Evolutionary conservation across 2,113 vertebrate species (phyloP).

Genomic region (Tor tambroides): DNA sequence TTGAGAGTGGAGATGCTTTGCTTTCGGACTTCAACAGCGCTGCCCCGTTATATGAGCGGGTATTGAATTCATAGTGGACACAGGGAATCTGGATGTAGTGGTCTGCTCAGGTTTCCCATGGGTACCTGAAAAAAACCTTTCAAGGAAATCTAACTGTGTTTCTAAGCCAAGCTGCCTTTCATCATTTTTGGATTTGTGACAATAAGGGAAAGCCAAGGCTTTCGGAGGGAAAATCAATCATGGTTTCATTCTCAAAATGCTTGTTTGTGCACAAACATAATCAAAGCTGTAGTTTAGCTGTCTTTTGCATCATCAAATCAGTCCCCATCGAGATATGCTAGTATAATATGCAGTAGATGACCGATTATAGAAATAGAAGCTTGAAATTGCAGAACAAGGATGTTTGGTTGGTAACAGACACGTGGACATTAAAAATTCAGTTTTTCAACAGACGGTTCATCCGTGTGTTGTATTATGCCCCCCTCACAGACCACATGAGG

Average conservation of each 20-base stretch:
- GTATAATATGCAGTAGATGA: conserved; percentile 7
- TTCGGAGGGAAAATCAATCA: not conserved
- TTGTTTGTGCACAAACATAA: conserved; percentile 16
- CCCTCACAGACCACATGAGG: not conserved
- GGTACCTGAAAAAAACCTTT: conserved; percentile 26
- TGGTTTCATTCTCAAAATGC: conserved; percentile 12
- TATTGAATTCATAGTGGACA: conserved; percentile 37
- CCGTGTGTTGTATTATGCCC: conserved; percentile 1
- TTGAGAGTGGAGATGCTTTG: not conserved
- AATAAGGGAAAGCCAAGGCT: not conserved
- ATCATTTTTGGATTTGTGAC: conserved; percentile 13
- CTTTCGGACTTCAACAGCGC: not conserved
- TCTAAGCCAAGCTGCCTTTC: not conserved
- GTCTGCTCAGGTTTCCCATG: not conserved
- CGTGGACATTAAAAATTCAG: conserved; percentile 49
- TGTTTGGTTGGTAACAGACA: conserved; percentile 34
- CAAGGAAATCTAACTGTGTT: conserved; percentile 19
- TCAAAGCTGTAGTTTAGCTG: conserved; percentile 34
- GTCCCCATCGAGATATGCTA: conserved; percentile 16
- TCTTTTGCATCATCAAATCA: conserved; percentile 30
- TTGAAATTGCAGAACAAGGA: conserved; percentile 44
- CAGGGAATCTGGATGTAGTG: not conserved
- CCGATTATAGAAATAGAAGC: conserved; percentile 34
- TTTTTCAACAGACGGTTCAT: not conserved
- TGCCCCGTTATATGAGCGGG: not conserved